Conservation (phyloP, 2,113 vertebrate genomes). For the Cyanistes caeruleus region DNA sequence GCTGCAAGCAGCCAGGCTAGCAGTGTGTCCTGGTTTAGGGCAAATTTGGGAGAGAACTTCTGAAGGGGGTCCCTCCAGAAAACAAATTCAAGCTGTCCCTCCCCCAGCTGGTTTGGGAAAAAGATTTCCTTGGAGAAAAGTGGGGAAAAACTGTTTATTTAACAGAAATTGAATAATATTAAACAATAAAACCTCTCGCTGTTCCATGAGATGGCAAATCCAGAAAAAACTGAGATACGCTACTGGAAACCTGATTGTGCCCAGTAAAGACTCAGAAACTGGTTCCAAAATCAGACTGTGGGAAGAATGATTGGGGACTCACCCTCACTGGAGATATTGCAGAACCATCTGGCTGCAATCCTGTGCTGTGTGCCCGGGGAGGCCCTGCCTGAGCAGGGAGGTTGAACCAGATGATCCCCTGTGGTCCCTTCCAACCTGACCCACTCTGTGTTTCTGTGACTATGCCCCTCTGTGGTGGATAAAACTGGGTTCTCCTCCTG, state of each 20-base stretch:
- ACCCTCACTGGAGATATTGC: not conserved
- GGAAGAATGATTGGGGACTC: not conserved
- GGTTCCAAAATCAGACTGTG: not conserved
- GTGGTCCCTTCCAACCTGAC: not conserved
- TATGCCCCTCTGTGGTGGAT: accelerated
- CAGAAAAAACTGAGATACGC: not conserved
- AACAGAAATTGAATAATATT: no score
- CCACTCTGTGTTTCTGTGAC: not conserved
- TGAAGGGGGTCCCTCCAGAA: no score
- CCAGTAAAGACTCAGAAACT: not conserved
- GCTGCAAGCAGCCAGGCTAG: not conserved
- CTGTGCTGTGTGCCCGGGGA: not conserved
- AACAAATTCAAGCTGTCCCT: no score
- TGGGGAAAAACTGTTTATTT: no score
- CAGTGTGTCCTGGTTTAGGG: not conserved
- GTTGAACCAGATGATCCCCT: not conserved
- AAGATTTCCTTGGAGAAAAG: no score
- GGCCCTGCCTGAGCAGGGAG: not conserved
- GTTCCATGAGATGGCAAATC: no score
- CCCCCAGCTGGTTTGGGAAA: no score
- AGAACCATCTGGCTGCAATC: not conserved
- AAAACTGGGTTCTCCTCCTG: not conserved
- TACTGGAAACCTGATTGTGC: not conserved
- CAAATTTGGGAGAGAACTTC: no score
- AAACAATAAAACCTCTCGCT: no score